Evolutionary conservation across 2,797 vertebrate genomes (phyloP), one percentile per base, ranked within the genome.

Genomic region (Phoeniculus purpureus): DNA sequence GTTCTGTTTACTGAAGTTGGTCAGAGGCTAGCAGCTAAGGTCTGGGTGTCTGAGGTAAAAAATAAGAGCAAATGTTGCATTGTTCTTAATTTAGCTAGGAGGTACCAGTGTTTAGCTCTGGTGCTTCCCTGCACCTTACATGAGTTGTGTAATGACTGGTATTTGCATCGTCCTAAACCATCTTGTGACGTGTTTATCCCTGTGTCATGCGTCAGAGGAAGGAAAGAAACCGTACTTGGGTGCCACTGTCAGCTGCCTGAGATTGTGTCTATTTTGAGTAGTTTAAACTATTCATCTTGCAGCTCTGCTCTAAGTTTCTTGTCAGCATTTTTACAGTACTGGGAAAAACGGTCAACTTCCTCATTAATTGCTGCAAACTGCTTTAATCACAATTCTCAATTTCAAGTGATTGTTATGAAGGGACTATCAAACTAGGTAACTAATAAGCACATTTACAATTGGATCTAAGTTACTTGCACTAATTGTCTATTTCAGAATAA

Each of bases 271-370:
- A 47, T 88, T 91, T 87, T 83, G 51, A 88, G 85, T 52, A 70
- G 58, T 47, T 58, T 56, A 80, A 92, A 89, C 16, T 52, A 12
- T 74, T 84, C 26, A 27, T 87, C 19, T 62, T 62, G 29, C 48
- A 72, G 73, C 54, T 87, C 34, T 79, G 50, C n/a, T 72, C 0
- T 16, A 58, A 67, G 58, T 32, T 74, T 83, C 51, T 81, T 81
- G 87, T 93, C 92, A 95, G 92, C 92, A 17, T 83, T 87, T 95
- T 88, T 91, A 56, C 58, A 12, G 10, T 37, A 23, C 25, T 78
- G 50, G 54, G 23, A 86, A 54, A 78, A 94, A 66, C 26, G 12
- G 55, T 81, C 48, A 66, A 65, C 83, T 95, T 95, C 94, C 92
- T 86, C n/a, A 81, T 88, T 76, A 81, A 60, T 67, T 81, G 54